phyloP scores from a whole-genome alignment of 1,140 invertebrate species.

The Heterodera schachtii region DNA sequence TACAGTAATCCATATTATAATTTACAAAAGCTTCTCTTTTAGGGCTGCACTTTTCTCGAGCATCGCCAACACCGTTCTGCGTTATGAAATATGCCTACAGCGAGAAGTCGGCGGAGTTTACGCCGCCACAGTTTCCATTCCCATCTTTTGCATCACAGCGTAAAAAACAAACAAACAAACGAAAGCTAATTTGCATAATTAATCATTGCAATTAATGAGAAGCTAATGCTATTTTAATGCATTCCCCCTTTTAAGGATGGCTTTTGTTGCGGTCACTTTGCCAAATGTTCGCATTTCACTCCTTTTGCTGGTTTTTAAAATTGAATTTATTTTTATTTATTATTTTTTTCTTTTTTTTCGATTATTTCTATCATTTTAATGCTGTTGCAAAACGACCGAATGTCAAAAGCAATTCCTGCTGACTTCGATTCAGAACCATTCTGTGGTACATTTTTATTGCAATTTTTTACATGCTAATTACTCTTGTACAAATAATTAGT shows the following conservation, averaged over 20 bases:
- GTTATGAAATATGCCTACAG: conserved; percentile 22
- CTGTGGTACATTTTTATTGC: conserved; percentile 12
- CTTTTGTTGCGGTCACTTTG: conserved; percentile 19
- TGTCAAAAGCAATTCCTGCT: conserved; percentile 10
- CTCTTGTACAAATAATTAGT: not conserved
- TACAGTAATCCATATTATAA: not conserved
- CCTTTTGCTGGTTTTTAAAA: conserved; percentile 1
- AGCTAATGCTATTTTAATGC: not conserved
- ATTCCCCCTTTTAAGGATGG: not conserved
- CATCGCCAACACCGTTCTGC: conserved; percentile 20
- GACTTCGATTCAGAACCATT: conserved; percentile 27
- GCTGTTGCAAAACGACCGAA: conserved; percentile 8
- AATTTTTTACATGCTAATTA: no score
- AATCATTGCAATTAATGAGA: no score
- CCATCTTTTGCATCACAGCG: conserved; percentile 23
- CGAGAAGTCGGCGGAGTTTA: conserved; percentile 15
- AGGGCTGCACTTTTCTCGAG: conserved; percentile 15
- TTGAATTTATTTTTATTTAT: not conserved
- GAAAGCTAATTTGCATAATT: no score
- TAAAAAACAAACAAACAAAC: not conserved
- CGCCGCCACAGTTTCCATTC: conserved; percentile 12
- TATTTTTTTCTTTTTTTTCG: not conserved
- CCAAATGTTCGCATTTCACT: conserved; percentile 5
- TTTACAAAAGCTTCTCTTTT: not conserved
- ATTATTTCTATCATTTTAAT: conserved; percentile 19